phyloP scores from a whole-genome alignment of 2,113 vertebrate genomes.

The Ramphastos sulfuratus region DNA sequence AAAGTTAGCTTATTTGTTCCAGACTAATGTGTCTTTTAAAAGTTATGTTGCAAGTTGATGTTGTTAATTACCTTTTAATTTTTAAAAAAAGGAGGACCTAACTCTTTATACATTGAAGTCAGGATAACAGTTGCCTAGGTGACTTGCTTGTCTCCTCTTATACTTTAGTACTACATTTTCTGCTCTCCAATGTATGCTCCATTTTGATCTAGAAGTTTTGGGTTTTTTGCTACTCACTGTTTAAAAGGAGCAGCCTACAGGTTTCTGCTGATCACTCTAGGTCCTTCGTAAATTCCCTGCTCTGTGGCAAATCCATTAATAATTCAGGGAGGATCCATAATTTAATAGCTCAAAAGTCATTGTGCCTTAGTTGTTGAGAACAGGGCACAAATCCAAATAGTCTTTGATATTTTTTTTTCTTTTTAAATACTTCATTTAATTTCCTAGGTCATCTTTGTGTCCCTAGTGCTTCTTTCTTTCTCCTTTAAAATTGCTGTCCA shows the following conservation, averaged over 20 bases:
- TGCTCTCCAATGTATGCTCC: background rate
- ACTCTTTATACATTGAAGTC: background rate
- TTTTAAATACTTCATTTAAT: background rate
- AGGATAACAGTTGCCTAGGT: background rate
- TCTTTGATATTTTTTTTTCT: background rate
- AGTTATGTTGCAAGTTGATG: background rate
- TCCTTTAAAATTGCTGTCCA: background rate
- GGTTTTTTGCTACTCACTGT: background rate
- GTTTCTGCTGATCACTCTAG: background rate
- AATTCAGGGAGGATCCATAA: background rate
- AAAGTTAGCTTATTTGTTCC: background rate
- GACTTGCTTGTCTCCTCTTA: background rate
- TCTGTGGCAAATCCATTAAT: background rate
- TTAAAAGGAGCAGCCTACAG: background rate
- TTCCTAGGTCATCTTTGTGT: background rate
- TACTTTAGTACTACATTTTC: background rate
- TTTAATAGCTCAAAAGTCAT: background rate
- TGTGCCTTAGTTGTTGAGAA: background rate
- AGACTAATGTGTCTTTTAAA: background rate
- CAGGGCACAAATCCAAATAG: background rate
- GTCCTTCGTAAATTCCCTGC: background rate
- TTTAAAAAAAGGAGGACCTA: background rate
- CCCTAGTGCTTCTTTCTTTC: background rate
- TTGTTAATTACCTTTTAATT: background rate
- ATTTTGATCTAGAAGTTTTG: background rate